Percentiles rank a stretch among this genome's conserved stretches.
Evolutionary conservation across 1,140 invertebrate species (phyloP).

Genomic region (Pogonus chalceus): DNA sequence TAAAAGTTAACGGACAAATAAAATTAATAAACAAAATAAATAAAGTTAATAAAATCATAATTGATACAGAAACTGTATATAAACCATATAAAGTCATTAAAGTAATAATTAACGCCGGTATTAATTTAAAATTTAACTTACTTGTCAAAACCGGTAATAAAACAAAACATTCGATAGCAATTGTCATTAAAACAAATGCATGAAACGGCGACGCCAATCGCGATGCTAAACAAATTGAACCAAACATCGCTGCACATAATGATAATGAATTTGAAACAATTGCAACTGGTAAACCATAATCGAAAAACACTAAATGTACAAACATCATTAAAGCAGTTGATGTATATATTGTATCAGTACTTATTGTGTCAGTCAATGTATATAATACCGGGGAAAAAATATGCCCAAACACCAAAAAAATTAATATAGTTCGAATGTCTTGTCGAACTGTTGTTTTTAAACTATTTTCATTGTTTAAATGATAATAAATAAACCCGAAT

Average conservation of each 20-base stretch:
- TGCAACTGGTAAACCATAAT: slow-evolving; percentile 78
- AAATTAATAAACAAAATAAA: slow-evolving; percentile 55
- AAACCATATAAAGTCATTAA: slow-evolving; percentile 43
- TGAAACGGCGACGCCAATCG: slow-evolving; percentile 72
- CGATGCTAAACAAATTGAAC: slow-evolving; percentile 88
- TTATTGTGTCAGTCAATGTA: slow-evolving; percentile 89
- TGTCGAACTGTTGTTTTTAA: slow-evolving; percentile 20
- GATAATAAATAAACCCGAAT: slow-evolving; percentile 47
- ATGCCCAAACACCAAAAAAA: slow-evolving; percentile 75
- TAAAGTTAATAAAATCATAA: slow-evolving; percentile 49
- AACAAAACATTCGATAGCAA: slow-evolving; percentile 80
- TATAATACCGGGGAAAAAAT: slow-evolving; percentile 84
- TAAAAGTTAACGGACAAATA: slow-evolving; percentile 67
- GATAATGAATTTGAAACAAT: slow-evolving; percentile 74
- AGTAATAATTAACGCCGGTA: slow-evolving; percentile 31
- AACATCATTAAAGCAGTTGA: slow-evolving; percentile 80
- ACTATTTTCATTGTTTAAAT: slow-evolving; percentile 23
- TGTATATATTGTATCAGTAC: slow-evolving; percentile 93
- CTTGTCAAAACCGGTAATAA: slow-evolving; percentile 72
- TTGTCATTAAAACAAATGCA: slow-evolving; percentile 77
- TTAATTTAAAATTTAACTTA: slow-evolving; percentile 38
- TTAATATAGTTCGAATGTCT: slow-evolving; percentile 49
- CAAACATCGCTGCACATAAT: slow-evolving; percentile 85
- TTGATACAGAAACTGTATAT: slow-evolving; percentile 43
- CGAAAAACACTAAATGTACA: slow-evolving; percentile 80